A percentile compares a stretch with the other conserved stretches of the same genome.
Conservation (phyloP, 2,113 vertebrate species). For the Petaurus breviceps region DNA sequence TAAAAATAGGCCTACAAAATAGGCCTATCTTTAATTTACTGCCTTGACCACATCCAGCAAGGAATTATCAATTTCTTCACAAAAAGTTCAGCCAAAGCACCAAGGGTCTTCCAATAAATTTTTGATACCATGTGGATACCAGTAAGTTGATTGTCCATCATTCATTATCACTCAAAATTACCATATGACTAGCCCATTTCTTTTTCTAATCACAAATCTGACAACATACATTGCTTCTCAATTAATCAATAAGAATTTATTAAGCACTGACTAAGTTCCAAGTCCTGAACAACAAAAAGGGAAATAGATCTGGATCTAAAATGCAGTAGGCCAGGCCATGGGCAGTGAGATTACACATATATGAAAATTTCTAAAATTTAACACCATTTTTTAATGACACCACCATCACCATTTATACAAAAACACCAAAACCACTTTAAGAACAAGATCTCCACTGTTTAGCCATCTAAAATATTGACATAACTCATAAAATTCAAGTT, state of each 20-base stretch:
- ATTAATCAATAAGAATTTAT: neutral
- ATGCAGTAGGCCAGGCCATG: neutral
- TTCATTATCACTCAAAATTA: neutral
- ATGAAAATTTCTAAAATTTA: neutral
- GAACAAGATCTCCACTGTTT: slow-evolving; percentile 44
- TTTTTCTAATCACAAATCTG: neutral
- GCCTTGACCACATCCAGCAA: neutral
- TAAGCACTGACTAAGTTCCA: neutral
- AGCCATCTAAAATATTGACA: slow-evolving; percentile 17
- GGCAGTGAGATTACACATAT: neutral
- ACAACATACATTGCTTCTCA: neutral
- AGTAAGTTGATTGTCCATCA: neutral
- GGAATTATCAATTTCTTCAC: neutral
- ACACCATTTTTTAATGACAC: neutral
- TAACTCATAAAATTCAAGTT: slow-evolving; percentile 34
- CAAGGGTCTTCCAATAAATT: neutral
- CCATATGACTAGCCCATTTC: neutral
- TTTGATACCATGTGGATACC: neutral
- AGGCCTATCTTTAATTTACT: neutral
- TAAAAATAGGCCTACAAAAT: slow-evolving; percentile 18
- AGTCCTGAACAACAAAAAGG: neutral
- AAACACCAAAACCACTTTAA: neutral
- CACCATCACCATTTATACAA: neutral
- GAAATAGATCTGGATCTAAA: neutral
- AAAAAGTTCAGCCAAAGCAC: neutral